Base-by-base conservation (phyloP, 2,888 invertebrate genomes). In the Petrophora chlorosata region DNA sequence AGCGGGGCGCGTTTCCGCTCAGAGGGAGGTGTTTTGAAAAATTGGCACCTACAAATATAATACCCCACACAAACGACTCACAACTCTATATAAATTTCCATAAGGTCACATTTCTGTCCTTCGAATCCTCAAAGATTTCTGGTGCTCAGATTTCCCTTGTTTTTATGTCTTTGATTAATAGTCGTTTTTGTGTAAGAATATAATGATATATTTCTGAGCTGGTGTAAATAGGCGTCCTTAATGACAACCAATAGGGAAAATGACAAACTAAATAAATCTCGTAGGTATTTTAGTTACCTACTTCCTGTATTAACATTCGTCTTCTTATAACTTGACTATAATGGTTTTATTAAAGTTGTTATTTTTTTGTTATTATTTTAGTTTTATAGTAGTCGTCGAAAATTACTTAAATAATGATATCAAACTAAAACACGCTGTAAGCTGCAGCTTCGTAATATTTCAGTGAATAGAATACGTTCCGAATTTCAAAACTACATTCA, bases 21-120 rank as follows among this genome's bases (percentile, higher is more conserved):
- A 70, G 67, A 63, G 76, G 77, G 73, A 82, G 79, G 78, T 84
- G 86, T 87, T 88, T 87, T 89, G 86, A 88, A 88, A 90, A 90
- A 90, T 89, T 87, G 88, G 85, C 88, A 85, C 83, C 86, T 67
- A 70, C 70, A 72, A 73, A 70, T 76, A 73, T 67, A 70, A 73
- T 70, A 66, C 69, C 65, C 67, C 65, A 70, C 68, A 68, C 63
- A 56, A 54, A 53, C 60, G 59, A 65, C 68, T 66, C 63, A 67
- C 56, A 63, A 70, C 76, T 68, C 61, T 81, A 74, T 48, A 10
- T 7, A 12, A 8, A 19, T 50, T 26, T 32, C 13, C 46, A 67
- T 72, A 75, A 71, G 59, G 65, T 52, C n/a, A 32, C 36, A 43
- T 49, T 54, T 46, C 17, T 32, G 59, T 28, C n/a, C 22, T 38